Base-by-base conservation (phyloP, 2,888 invertebrate species). In the Aricia artaxerxes region DNA sequence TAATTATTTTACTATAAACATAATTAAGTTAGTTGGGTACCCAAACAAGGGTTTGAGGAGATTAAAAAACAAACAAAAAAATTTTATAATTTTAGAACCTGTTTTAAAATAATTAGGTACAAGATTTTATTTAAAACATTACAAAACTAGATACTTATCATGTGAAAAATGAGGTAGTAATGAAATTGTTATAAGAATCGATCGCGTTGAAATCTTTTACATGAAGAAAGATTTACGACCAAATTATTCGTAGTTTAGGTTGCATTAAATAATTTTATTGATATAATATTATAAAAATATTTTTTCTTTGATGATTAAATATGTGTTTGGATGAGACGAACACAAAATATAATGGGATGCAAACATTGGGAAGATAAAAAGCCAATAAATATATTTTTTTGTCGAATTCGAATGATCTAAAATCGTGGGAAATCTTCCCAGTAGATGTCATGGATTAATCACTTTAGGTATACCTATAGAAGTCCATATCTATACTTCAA, bases 181-280 rank as follows among this genome's bases (percentile, higher is more conserved):
- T 49, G 9, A 49, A 49, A 49, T 49, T 49, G 49, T 49, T 69
- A 69, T 4, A 38, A 69, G 35, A 16, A 69, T 69, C 69, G 35
- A 69, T 69, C 35, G 69, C 69, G 69, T 69, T 69, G 69, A 69
- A 69, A 38, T 69, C 69, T 69, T 69, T 69, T 69, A 5, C 4
- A 69, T 69, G 13, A 38, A 35, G 5, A 38, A 38, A 35, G 5
- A 38, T 35, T 13, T 35, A 11, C 1, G 11, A 35, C 9, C 1
- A 2, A 38, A 16, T 13, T 11, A 35, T 69, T 16, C 13, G 11
- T 16, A 16, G 57, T 57, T 69, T 35, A 13, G 4, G 4, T 4
- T 13, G 69, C 4, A 35, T 69, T 35, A 69, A 61, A 24, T 24
- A 24, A n/a, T 4, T 24, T 61, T 61, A 64, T 31, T 64, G 24